A percentile compares a stretch with the other conserved stretches of the same genome.
Evolutionary conservation across 1,140 invertebrate genomes (phyloP).

Genomic region (Prorops nasuta): DNA sequence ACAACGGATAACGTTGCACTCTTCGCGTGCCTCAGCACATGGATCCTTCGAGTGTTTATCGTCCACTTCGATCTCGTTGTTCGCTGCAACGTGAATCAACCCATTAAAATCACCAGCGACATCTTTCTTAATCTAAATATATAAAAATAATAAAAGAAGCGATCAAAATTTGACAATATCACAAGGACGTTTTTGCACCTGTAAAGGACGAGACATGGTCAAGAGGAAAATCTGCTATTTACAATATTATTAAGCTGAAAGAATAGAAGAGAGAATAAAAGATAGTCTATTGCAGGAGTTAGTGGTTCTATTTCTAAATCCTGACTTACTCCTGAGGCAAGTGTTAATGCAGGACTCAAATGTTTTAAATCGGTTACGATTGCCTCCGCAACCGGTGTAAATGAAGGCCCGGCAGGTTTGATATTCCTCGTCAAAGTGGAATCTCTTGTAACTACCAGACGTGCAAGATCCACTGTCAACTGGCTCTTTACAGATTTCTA

Average conservation of each 20-base stretch:
- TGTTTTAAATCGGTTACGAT: conserved; percentile 74
- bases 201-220: background rate
- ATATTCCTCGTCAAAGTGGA: conserved; percentile 75
- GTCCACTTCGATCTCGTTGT: conserved; percentile 45
- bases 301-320: too few relatives aligned
- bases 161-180: too few relatives aligned
- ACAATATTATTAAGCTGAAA: too few relatives aligned
- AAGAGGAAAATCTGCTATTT: conserved; percentile 8
- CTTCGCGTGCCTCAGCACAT: conserved; percentile 60
- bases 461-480: conserved; percentile 73
- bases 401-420: conserved; percentile 74
- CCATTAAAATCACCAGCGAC: too few relatives aligned
- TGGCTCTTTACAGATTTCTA: conserved; percentile 66
- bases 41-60: conserved; percentile 38
- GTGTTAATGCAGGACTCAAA: conserved; percentile 67
- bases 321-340: conserved; percentile 58
- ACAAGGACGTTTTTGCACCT: too few relatives aligned
- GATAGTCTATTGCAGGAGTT: too few relatives aligned
- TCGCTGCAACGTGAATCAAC: too few relatives aligned
- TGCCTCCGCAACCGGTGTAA: conserved; percentile 79
- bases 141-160: background rate
- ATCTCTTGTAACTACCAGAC: conserved; percentile 64
- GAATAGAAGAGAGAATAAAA: too few relatives aligned
- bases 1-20: conserved; percentile 66
- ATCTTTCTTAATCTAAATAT: too few relatives aligned